phyloP scores from a whole-genome alignment of 2,113 vertebrate genomes.

The Thunnus maccoyii region DNA sequence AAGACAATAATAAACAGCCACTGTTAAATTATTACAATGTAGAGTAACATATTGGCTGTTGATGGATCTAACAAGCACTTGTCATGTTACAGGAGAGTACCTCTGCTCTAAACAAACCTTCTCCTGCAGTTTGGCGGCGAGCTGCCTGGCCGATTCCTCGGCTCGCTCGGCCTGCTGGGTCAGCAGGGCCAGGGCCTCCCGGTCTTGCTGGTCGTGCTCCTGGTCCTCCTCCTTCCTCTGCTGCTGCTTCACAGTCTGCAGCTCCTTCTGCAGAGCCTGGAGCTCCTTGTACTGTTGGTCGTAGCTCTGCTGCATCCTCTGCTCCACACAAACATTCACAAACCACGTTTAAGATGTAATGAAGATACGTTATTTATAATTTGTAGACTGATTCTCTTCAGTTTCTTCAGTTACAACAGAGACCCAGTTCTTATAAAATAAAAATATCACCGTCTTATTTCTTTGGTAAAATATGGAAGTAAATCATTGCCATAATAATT shows the following conservation, averaged over 20 bases:
- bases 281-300: slow-evolving; percentile 85
- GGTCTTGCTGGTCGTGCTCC: slow-evolving; percentile 85
- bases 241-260: slow-evolving; percentile 83
- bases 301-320: slow-evolving; percentile 88
- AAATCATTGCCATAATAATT: too few relatives aligned
- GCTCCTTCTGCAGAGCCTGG: slow-evolving; percentile 82
- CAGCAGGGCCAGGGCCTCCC: slow-evolving; percentile 83
- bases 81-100: not conserved
- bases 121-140: slow-evolving; percentile 86
- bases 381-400: too few relatives aligned
- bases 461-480: too few relatives aligned
- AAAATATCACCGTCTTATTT: too few relatives aligned
- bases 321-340: not conserved
- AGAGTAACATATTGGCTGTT: too few relatives aligned
- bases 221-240: slow-evolving; percentile 83
- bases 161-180: slow-evolving; percentile 88
- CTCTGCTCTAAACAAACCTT: slow-evolving; percentile 83
- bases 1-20: too few relatives aligned
- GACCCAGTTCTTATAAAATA: too few relatives aligned
- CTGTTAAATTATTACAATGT: too few relatives aligned
- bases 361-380: too few relatives aligned
- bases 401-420: too few relatives aligned
- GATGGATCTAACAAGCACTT: too few relatives aligned
- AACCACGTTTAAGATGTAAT: too few relatives aligned
- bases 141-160: slow-evolving; percentile 82